These are phyloP conservation scores for Pantherophis alleghaniensis DNA, from an alignment of 2,797 vertebrate species.

Conservation along the genomic window DNA sequence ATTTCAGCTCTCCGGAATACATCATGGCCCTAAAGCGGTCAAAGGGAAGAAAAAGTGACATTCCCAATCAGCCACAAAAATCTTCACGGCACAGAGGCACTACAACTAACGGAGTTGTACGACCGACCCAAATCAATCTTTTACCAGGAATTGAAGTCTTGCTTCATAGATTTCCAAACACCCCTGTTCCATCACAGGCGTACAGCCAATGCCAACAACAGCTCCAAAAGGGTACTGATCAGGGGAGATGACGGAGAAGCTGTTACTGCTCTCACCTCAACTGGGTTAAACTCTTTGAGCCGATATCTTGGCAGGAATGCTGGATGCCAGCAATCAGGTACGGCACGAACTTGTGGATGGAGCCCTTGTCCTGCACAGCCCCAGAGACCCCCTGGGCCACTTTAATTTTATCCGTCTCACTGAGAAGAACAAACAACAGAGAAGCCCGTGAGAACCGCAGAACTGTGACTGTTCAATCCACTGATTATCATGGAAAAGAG, in stretches of 20 bases:
- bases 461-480: background rate
- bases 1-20: constrained; percentile 97
- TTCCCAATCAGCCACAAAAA: background rate
- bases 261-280: constrained; percentile 78
- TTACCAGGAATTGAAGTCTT: background rate
- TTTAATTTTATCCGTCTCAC: constrained; percentile 96
- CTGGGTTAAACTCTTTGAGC: constrained; percentile 93
- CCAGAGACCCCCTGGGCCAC: constrained; percentile 97
- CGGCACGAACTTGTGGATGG: constrained; percentile 96
- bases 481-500: background rate
- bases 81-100: background rate
- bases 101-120: too few species aligned
- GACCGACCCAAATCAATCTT: too few species aligned
- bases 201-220: background rate
- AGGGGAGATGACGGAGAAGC: too few species aligned
- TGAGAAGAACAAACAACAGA: constrained; percentile 59
- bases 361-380: constrained; percentile 96
- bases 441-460: constrained; percentile 20
- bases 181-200: too few species aligned
- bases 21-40: constrained; percentile 83
- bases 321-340: constrained; percentile 95
- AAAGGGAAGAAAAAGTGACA: background rate
- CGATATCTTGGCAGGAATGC: constrained; percentile 97
- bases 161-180: background rate
- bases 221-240: background rate